Conservation (phyloP, 2,888 invertebrate species). For the Odontomyia ornata region DNA sequence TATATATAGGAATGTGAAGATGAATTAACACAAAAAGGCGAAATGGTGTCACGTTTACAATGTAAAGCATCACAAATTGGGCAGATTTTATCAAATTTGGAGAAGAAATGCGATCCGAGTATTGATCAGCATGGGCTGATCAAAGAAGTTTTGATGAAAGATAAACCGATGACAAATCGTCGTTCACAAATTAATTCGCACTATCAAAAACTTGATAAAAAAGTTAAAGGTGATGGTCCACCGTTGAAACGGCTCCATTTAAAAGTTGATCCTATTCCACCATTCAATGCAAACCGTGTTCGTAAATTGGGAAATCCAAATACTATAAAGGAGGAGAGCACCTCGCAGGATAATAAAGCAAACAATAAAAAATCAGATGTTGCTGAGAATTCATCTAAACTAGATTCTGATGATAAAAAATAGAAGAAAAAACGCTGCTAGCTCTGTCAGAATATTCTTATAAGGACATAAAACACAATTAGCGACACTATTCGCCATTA, state of each 20-base stretch:
- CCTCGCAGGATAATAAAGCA: background rate
- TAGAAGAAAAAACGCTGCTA: background rate
- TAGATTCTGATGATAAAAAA: background rate
- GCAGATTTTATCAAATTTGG: slow-evolving; percentile 89
- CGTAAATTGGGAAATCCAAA: slow-evolving; percentile 64
- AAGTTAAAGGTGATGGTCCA: slow-evolving; percentile 59
- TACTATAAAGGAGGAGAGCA: slow-evolving; percentile 19
- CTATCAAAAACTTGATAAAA: slow-evolving; percentile 56
- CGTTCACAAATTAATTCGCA: slow-evolving; percentile 65
- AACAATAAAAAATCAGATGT: background rate
- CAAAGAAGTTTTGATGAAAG: slow-evolving; percentile 65
- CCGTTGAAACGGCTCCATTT: slow-evolving; percentile 62
- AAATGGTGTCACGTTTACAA: slow-evolving; percentile 93
- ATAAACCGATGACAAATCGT: slow-evolving; percentile 61
- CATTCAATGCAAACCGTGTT: slow-evolving; percentile 66
- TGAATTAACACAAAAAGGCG: slow-evolving; percentile 95
- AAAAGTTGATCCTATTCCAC: slow-evolving; percentile 64
- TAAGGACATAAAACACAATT: background rate
- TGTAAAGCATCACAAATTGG: slow-evolving; percentile 95
- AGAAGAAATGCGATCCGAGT: slow-evolving; percentile 69
- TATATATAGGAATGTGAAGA: slow-evolving; percentile 96
- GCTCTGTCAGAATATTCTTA: background rate
- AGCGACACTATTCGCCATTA: slow-evolving; percentile 35
- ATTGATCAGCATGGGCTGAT: slow-evolving; percentile 74
- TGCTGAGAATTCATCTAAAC: background rate